Evolutionary conservation across 2,113 vertebrate genomes (phyloP), one percentile per base, ranked within the genome.

Genomic region (Mesocricetus auratus): DNA sequence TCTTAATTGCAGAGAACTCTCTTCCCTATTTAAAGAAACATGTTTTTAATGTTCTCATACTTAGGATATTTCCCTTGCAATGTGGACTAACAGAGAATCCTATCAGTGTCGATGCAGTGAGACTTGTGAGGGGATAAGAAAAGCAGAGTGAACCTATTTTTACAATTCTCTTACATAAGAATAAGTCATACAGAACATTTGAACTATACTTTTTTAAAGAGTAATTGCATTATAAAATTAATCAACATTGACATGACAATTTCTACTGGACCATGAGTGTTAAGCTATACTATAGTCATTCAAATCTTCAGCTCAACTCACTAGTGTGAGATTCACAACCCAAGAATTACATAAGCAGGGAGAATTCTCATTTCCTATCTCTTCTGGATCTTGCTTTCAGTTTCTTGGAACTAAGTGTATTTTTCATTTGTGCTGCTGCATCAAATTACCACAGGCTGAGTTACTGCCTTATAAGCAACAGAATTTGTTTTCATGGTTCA

Each of bases 161-260:
- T 17, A 94, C 96, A 91, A 1, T 86, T 31, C 11, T 89, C 16
- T 83, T 93, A n/a, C 15, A 12, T 62, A 78, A 79, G 62, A 17
- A 31, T 50, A 75, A 64, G 29, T 1, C 77, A 26, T 69, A 10
- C 1, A 15, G 24, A 17, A 5, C 24, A 79, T 60, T 88, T 90
- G 33, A 75, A 85, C 26, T 50, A 2, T 74, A 73, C 21, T 79
- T 89, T 50, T 47, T 75, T 79, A 24, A 69, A 94, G 36, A 79
- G 68, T 33, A 68, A 79, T 75, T 64, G 21, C 19, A 15, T 69
- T 33, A 36, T n/a, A 95, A 93, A 74, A 91, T 66, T 85, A 39
- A 60, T 64, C 58, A 88, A 81, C 24, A 90, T 13, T 95, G 26
- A 58, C 86, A 7, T 92, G 26, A 79, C 89, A 85, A 81, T 31